Percentiles rank a stretch among this genome's conserved stretches.
Conservation (phyloP, 2,797 vertebrate genomes). For the Enteromius argenteus region DNA sequence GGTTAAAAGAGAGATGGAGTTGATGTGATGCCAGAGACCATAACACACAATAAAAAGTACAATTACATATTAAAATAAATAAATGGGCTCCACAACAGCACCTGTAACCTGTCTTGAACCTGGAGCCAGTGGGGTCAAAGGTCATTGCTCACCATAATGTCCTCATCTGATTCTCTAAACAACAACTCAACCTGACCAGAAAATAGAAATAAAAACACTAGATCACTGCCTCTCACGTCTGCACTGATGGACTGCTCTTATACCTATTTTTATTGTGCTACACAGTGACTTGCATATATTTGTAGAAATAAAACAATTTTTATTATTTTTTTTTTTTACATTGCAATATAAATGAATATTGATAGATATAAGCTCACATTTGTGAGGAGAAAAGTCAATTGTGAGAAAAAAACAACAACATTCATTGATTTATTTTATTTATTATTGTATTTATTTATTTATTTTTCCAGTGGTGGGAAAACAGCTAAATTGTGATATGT, state of each 20-base stretch:
- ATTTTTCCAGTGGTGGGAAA: too few species aligned
- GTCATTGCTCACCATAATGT: not conserved
- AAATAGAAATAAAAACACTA: not conserved
- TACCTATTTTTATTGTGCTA: not conserved
- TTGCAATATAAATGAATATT: too few species aligned
- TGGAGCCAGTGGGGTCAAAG: not conserved
- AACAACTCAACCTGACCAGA: not conserved
- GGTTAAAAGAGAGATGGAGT: slow-evolving; percentile 71
- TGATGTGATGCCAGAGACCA: not conserved
- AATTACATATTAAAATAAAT: not conserved
- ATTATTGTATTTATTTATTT: too few species aligned
- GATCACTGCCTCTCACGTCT: not conserved
- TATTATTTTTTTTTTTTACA: too few species aligned
- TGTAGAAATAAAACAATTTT: not conserved
- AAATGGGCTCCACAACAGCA: not conserved
- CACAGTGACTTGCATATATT: not conserved
- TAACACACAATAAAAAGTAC: not conserved
- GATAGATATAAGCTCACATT: too few species aligned
- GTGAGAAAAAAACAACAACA: too few species aligned
- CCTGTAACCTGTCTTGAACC: not conserved
- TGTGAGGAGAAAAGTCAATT: too few species aligned
- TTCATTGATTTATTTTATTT: too few species aligned
- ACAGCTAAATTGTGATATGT: too few species aligned
- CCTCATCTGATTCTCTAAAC: not conserved
- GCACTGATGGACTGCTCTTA: not conserved